phyloP scores from a whole-genome alignment of 2,888 invertebrate species.

The Agrilus mali region DNA sequence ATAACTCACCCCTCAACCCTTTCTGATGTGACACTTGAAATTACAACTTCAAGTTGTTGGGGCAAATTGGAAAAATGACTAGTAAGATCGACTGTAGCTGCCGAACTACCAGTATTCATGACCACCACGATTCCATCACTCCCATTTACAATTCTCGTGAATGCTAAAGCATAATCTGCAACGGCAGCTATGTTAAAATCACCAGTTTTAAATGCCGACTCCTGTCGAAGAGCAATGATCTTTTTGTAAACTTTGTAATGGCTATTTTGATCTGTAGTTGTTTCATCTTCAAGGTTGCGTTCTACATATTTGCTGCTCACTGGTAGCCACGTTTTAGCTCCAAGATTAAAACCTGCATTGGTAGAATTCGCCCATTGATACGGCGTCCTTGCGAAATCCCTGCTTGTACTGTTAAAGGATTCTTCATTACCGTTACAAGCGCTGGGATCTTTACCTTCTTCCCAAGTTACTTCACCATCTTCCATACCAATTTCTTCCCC shows the following conservation, averaged over 20 bases:
- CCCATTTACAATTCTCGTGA: slow-evolving; percentile 13
- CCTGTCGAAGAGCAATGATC: slow-evolving; percentile 40
- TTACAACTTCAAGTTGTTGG: slow-evolving; percentile 2
- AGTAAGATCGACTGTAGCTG: slow-evolving; percentile 40
- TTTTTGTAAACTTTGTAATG: slow-evolving; percentile 51
- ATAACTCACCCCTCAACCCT: slow-evolving; percentile 7
- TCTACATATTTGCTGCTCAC: slow-evolving; percentile 46
- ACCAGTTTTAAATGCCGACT: slow-evolving; percentile 39
- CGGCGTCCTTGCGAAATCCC: slow-evolving; percentile 69
- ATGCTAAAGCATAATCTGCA: slow-evolving; percentile 10
- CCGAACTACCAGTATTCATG: slow-evolving; percentile 33
- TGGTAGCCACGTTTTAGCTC: slow-evolving; percentile 52
- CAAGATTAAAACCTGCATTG: slow-evolving; percentile 43
- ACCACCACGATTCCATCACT: slow-evolving; percentile 13
- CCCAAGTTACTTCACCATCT: slow-evolving; percentile 40
- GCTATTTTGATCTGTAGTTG: slow-evolving; percentile 31
- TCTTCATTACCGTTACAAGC: slow-evolving; percentile 44
- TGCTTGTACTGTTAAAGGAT: slow-evolving; percentile 42
- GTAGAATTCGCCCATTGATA: slow-evolving; percentile 59
- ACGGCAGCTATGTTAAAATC: slow-evolving; percentile 40
- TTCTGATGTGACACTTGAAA: slow-evolving; percentile 9
- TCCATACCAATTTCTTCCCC: slow-evolving; percentile 70
- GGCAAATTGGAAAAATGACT: slow-evolving; percentile 18
- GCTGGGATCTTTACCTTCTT: slow-evolving; percentile 41
- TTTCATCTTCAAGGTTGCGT: slow-evolving; percentile 46